Conservation (phyloP, 2,797 vertebrate species). For the Sebastes aleutianus region DNA sequence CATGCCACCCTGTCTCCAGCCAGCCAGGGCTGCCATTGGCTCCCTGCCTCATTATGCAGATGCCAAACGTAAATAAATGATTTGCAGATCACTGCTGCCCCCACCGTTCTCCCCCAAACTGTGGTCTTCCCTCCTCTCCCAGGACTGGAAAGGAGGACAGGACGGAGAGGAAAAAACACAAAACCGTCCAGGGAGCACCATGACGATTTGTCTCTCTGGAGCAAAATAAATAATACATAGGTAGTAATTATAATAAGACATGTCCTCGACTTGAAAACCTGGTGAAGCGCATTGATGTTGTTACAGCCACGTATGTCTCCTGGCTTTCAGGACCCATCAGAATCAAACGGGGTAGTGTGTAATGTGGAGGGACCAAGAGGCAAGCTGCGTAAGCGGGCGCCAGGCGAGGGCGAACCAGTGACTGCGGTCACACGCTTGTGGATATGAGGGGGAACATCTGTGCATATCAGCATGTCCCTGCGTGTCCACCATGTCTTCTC, state of each 20-base stretch:
- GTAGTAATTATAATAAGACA: constrained; percentile 79
- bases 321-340: constrained; percentile 80
- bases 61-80: constrained; percentile 91
- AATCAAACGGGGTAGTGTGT: constrained; percentile 72
- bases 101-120: constrained; percentile 53
- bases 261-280: constrained; percentile 80
- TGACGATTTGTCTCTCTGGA: constrained; percentile 55
- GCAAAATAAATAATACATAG: constrained; percentile 68
- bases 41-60: constrained; percentile 93
- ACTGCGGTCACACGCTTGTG: constrained; percentile 69
- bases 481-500: constrained; percentile 58
- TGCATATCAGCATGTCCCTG: constrained; percentile 62
- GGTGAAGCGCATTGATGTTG: constrained; percentile 82
- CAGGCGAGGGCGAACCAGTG: constrained; percentile 61
- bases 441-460: constrained; percentile 80
- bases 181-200: constrained; percentile 42
- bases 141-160: constrained; percentile 52
- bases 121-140: constrained; percentile 31
- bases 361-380: constrained; percentile 63
- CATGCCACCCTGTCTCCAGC: constrained; percentile 95
- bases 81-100: constrained; percentile 75
- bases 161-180: constrained; percentile 23
- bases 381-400: constrained; percentile 57
- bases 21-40: constrained; percentile 87
- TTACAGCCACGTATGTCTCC: constrained; percentile 78